Conservation (phyloP, 2,888 invertebrate genomes). For the Cosmorhoe ocellata region DNA sequence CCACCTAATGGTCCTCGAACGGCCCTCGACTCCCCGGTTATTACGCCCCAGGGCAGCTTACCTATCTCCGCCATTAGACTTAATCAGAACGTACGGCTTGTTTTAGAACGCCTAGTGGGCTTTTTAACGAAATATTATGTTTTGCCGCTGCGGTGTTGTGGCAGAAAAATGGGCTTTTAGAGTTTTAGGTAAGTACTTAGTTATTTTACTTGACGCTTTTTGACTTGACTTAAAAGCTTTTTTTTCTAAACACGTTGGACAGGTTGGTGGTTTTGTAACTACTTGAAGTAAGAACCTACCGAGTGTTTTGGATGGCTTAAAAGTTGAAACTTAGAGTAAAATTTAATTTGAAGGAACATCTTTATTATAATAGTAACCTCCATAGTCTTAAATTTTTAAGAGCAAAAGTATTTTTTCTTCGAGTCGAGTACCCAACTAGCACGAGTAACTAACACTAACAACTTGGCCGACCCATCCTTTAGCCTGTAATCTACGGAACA, state of each 20-base stretch:
- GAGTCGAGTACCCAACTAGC: constrained; percentile 19
- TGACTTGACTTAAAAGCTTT: constrained; percentile 17
- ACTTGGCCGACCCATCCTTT: constrained; percentile 44
- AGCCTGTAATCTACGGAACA: constrained; percentile 58
- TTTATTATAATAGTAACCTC: too few relatives aligned
- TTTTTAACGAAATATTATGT: constrained; percentile 41
- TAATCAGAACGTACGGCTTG: constrained; percentile 59
- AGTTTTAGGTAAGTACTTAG: constrained; percentile 13
- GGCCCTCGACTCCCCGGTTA: constrained; percentile 39
- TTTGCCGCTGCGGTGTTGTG: constrained; percentile 21
- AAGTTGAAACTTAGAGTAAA: too few relatives aligned
- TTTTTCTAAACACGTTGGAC: too few relatives aligned
- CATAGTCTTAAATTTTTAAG: background rate
- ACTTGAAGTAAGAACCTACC: too few relatives aligned
- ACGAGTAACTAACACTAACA: constrained; percentile 14
- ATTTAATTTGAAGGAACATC: too few relatives aligned
- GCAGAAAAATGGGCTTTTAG: constrained; percentile 2
- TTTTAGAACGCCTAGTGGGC: constrained; percentile 38
- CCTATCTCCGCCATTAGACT: constrained; percentile 52
- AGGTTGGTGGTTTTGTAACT: too few relatives aligned
- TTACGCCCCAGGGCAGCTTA: constrained; percentile 36
- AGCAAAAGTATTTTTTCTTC: background rate
- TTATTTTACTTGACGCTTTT: too few relatives aligned
- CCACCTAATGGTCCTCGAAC: constrained; percentile 48
- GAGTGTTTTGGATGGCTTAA: too few relatives aligned